Conservation (phyloP, 1,140 invertebrate genomes). For the Anastrepha obliqua region DNA sequence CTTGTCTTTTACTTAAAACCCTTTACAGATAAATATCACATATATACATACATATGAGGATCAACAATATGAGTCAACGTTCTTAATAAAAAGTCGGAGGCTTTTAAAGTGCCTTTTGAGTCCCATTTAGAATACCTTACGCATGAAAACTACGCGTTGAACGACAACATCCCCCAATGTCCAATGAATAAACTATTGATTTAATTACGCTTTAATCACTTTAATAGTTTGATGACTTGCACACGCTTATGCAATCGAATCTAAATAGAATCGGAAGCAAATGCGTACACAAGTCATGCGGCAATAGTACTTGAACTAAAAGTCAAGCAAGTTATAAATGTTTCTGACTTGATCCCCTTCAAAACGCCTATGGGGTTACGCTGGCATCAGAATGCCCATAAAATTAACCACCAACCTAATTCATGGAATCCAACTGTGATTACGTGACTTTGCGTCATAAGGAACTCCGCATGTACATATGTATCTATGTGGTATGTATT, state of each 20-base stretch:
- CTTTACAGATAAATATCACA: too few relatives aligned
- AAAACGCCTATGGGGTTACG: background rate
- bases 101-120: too few relatives aligned
- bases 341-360: background rate
- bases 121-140: too few relatives aligned
- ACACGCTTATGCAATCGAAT: slow-evolving; percentile 9
- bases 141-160: too few relatives aligned
- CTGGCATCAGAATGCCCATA: background rate
- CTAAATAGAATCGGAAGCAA: background rate
- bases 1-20: too few relatives aligned
- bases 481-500: background rate
- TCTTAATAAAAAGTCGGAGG: too few relatives aligned
- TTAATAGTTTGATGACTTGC: slow-evolving; percentile 26
- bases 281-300: background rate
- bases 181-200: slow-evolving; percentile 9
- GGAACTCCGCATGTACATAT: slow-evolving; percentile 5
- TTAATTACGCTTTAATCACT: slow-evolving; percentile 30
- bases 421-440: slow-evolving; percentile 2
- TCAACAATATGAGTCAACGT: too few relatives aligned
- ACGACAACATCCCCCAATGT: background rate
- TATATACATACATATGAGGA: too few relatives aligned
- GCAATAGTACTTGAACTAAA: background rate
- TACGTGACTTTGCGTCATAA: slow-evolving; percentile 1
- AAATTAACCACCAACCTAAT: slow-evolving; percentile 23
- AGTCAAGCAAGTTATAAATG: slow-evolving; percentile 5